Base-by-base conservation (phyloP, 2,888 invertebrate species). In the Drosophila prolongata region DNA sequence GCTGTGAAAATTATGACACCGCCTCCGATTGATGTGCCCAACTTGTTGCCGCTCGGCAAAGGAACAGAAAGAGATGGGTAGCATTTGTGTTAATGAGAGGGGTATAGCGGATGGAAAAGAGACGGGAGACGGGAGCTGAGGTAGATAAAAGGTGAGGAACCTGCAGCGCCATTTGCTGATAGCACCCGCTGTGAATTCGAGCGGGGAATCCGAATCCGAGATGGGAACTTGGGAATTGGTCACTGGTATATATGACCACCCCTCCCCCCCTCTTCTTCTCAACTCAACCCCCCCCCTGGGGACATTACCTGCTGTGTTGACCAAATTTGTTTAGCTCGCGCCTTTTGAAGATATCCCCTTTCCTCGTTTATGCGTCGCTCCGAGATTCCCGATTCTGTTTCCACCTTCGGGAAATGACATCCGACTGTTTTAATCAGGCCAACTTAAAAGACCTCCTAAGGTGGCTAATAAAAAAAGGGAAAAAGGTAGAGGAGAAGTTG, bases 1-100 rank as follows among this genome's bases (percentile, higher is more conserved):
- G 90, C 91, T 90, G 90, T 89, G 91, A 90, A 91, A 91, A 91
- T 91, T 89, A 90, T 91, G 91, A 90, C 89, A 90, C 89, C 89
- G 90, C 85, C 89, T 86, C 88, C 86, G 77, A 83, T 90, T 88
- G 90, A 88, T 85, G 89, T 80, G 62, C 68, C 58, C 76, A 81
- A 89, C 89, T 82, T 87, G 84, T 83, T 87, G 89, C 85, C 81
- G 86, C 66, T 55, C 80, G 14, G 40, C 1, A 14, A 14, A 19
- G 16, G 82, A 84, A 5, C 3, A 1, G 14, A 34, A 11, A 40
- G 34, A 42, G 47, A 42, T 8, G 57, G 30, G 19, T 30, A 19
- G 11, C 8, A 13, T 4, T 2, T n/a, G 35, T 19, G 54, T 5
- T 34, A 68, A 24, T 19, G 16, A 40, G 40, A 35, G 27, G 16